phyloP scores from a whole-genome alignment of 2,797 vertebrate species.

The Lithobates sylvaticus region DNA sequence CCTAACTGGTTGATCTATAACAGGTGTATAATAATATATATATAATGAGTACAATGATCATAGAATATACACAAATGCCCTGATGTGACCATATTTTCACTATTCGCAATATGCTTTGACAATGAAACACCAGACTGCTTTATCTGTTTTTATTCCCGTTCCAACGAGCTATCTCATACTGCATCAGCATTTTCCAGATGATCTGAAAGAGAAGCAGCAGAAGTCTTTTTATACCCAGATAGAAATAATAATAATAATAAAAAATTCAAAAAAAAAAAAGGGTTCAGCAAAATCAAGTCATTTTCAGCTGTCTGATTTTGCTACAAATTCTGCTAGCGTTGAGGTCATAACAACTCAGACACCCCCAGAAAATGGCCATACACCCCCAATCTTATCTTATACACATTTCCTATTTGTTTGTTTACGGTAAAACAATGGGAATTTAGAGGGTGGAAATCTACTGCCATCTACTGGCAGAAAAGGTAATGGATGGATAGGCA shows the following conservation, averaged over 20 bases:
- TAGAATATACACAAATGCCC: background rate
- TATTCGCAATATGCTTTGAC: background rate
- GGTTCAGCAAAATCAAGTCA: background rate
- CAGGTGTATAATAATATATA: too few relatives aligned
- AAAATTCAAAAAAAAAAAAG: background rate
- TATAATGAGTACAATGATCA: too few relatives aligned
- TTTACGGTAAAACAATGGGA: background rate
- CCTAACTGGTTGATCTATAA: too few relatives aligned
- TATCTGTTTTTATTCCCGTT: background rate
- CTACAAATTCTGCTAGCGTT: conserved; percentile 24
- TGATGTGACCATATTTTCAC: background rate
- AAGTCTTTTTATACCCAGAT: conserved; percentile 30
- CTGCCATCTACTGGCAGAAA: conserved; percentile 45
- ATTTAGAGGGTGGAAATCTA: background rate
- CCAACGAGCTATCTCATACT: background rate
- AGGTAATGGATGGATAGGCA: background rate
- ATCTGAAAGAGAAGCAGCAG: conserved; percentile 35
- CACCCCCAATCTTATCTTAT: background rate
- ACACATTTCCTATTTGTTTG: background rate
- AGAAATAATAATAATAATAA: background rate
- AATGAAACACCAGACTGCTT: background rate
- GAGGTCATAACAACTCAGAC: conserved; percentile 42
- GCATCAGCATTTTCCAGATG: conserved; percentile 35
- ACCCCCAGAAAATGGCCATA: conserved; percentile 36
- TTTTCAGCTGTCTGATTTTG: conserved; percentile 28